These are phyloP conservation scores for Elmis aenea DNA, from an alignment of 2,888 invertebrate genomes.

Conservation along the genomic window DNA sequence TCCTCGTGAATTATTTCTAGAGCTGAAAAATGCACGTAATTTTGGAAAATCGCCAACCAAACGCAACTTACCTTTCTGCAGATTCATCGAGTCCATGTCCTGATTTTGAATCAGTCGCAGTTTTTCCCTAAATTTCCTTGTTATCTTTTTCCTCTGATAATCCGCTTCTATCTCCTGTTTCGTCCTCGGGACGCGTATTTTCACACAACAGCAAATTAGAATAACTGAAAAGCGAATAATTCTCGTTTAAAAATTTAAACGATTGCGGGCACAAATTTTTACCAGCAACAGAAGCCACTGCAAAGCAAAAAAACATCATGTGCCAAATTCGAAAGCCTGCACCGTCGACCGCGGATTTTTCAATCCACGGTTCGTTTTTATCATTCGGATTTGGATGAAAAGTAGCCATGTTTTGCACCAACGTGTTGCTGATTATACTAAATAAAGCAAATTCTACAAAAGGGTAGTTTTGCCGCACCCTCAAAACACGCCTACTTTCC, in stretches of 20 bases:
- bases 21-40: conserved; percentile 47
- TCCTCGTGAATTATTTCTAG: conserved; percentile 63
- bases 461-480: conserved; percentile 19
- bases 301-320: conserved; percentile 66
- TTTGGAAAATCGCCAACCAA: conserved; percentile 1
- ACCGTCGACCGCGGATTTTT: conserved; percentile 61
- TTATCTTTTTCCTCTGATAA: conserved; percentile 77
- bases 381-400: conserved; percentile 43
- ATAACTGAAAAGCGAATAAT: conserved; percentile 57
- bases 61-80: conserved; percentile 59
- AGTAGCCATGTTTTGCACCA: conserved; percentile 36
- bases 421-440: too few species aligned
- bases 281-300: conserved; percentile 60
- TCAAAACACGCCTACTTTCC: conserved; percentile 14
- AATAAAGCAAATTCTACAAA: too few species aligned
- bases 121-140: conserved; percentile 75
- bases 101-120: conserved; percentile 76
- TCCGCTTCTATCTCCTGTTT: conserved; percentile 95
- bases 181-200: conserved; percentile 86
- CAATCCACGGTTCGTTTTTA: conserved; percentile 60
- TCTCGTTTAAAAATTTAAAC: conserved; percentile 1
- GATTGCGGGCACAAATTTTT: conserved; percentile 28
- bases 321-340: conserved; percentile 79
- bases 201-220: conserved; percentile 83
- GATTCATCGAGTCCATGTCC: conserved; percentile 79